phyloP scores from a whole-genome alignment of 2,888 invertebrate species.

The Poecilus cupreus region DNA sequence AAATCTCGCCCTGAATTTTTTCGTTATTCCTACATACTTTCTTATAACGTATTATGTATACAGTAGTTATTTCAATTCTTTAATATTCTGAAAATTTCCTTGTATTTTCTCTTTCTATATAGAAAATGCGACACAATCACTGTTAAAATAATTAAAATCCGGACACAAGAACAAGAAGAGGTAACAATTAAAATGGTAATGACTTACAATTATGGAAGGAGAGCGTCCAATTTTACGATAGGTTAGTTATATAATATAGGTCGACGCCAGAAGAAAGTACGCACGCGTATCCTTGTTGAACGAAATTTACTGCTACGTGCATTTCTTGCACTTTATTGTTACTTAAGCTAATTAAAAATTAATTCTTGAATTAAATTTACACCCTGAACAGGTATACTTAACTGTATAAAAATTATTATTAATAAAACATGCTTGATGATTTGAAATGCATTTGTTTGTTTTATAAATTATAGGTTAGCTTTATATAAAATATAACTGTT shows the following conservation, averaged over 20 bases:
- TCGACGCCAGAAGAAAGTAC: conserved; percentile 43
- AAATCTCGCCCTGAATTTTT: too few relatives aligned
- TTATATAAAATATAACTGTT: neutral
- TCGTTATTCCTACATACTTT: too few relatives aligned
- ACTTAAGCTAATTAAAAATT: neutral
- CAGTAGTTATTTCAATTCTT: too few relatives aligned
- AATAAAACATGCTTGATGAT: neutral
- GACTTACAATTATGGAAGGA: conserved; percentile 38
- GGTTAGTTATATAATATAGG: conserved; percentile 57
- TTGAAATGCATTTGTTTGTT: conserved; percentile 19
- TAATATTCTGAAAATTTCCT: too few relatives aligned
- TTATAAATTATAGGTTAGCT: neutral
- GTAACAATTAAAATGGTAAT: conserved; percentile 27
- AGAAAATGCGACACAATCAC: neutral
- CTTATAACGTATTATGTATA: too few relatives aligned
- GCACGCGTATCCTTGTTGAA: neutral
- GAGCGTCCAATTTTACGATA: conserved; percentile 47
- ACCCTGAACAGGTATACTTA: neutral
- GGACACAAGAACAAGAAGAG: neutral
- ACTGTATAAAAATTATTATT: conserved; percentile 33
- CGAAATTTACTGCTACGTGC: neutral
- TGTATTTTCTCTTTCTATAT: too few relatives aligned
- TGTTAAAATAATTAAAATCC: neutral
- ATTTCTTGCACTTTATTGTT: conserved; percentile 13
- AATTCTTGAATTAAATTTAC: conserved; percentile 30